These are phyloP conservation scores for Coregonus ussuriensis DNA, from an alignment of 2,797 vertebrate species.

Conservation along the genomic window DNA sequence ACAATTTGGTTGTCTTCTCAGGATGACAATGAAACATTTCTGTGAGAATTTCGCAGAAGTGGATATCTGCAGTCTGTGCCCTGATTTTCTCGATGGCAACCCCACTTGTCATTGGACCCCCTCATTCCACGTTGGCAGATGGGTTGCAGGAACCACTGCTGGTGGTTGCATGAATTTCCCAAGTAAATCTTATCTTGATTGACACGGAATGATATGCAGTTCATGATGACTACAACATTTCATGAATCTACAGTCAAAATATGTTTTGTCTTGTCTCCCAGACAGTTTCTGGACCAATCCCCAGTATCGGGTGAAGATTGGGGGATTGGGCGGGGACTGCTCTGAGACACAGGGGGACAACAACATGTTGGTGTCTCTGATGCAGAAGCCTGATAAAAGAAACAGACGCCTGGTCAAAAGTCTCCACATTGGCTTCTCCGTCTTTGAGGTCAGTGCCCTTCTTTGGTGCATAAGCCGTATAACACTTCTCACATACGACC, in stretches of 20 bases:
- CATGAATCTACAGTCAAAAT: not conserved
- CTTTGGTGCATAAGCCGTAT: not conserved
- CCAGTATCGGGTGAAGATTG: slow-evolving; percentile 77
- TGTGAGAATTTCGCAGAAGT: slow-evolving; percentile 73
- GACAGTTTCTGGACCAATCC: slow-evolving; percentile 85
- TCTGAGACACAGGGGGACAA: slow-evolving; percentile 30
- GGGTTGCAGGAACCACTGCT: slow-evolving; percentile 82
- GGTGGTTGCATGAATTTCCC: slow-evolving; percentile 71
- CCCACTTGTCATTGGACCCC: slow-evolving; percentile 76
- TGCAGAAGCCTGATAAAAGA: slow-evolving; percentile 84
- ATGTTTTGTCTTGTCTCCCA: slow-evolving; percentile 37
- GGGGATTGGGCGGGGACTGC: slow-evolving; percentile 8
- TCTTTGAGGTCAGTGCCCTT: slow-evolving; percentile 76
- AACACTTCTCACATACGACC: too few species aligned
- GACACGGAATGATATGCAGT: not conserved
- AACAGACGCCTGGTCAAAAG: slow-evolving; percentile 68
- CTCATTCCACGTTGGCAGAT: slow-evolving; percentile 74
- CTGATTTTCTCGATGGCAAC: slow-evolving; percentile 78
- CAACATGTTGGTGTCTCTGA: slow-evolving; percentile 83
- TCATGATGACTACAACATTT: not conserved
- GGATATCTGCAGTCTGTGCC: slow-evolving; percentile 82
- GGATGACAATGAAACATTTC: slow-evolving; percentile 84
- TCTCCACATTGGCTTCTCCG: slow-evolving; percentile 75
- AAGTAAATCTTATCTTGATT: not conserved
- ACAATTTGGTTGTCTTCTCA: slow-evolving; percentile 50